Base-by-base conservation (phyloP, 2,113 vertebrate genomes). In the Ploceus nigricollis region DNA sequence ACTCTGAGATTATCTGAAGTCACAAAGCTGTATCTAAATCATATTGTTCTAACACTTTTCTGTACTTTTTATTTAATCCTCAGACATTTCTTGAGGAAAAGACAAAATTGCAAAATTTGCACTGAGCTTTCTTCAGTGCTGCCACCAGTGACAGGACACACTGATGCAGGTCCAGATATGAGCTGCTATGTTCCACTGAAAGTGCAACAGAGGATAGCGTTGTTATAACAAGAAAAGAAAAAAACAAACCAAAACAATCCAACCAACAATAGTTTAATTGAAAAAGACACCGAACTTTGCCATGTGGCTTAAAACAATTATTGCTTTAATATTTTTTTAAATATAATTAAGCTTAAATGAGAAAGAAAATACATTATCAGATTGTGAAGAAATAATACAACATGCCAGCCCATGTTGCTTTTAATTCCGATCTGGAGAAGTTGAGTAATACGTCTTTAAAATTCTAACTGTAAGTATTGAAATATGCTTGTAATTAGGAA, bases 401-500 rank as follows among this genome's bases (percentile, higher is more conserved):
- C 27, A 30, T 11, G 31, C 58, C 57, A 80, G 71, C 2, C 25
- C 11, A 53, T 13, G 31, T 60, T 76, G 31, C 0, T 90, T 90
- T 92, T 61, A 77, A 93, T 86, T 88, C 82, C 47, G 11, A 83
- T 63, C 40, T 61, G 65, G 57, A 87, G 37, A 85, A 80, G 42
- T 47, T 90, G 24, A 86, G 56, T 60, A 80, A 65, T 39, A 76
- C 0, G 0, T 65, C 37, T 93, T 83, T 58, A 90, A 80, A 86
- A 82, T 69, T 94, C 56, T 82, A 65, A 77, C 89, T 77, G 47
- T 66, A 92, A 80, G 33, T 53, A 69, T 53, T 90, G 39, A 88
- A 88, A 85, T 80, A 82, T 27, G 37, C 31, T 45, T 33, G 53
- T 61, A 95, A 93, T 88, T 93, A 96, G 63, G 47, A 95, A 83